phyloP scores from a whole-genome alignment of 2,797 vertebrate species.

The Cichlasoma orientale region DNA sequence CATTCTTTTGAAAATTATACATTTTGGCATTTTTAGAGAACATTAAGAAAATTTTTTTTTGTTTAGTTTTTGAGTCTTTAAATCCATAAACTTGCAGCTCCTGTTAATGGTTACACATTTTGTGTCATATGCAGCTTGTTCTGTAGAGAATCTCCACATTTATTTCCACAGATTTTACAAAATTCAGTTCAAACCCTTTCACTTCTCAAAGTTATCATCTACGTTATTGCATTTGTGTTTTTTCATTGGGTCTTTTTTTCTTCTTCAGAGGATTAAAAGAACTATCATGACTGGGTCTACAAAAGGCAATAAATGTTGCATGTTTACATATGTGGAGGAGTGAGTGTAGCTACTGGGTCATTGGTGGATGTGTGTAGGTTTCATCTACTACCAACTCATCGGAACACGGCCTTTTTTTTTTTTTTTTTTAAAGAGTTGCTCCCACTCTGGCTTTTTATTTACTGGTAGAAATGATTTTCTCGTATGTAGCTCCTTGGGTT shows the following conservation, averaged over 20 bases:
- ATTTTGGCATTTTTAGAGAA: background rate
- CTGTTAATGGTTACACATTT: background rate
- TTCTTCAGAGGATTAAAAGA: background rate
- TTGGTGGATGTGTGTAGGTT: conserved; percentile 26
- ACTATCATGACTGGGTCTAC: background rate
- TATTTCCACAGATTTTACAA: background rate
- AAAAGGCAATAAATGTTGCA: conserved; percentile 33
- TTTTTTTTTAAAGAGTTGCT: conserved; percentile 51
- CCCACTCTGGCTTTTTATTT: conserved; percentile 60
- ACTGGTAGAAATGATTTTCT: conserved; percentile 42
- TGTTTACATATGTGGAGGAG: conserved; percentile 49
- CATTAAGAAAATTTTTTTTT: background rate
- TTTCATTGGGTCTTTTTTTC: background rate
- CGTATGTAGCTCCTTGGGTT: conserved; percentile 21
- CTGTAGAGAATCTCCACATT: background rate
- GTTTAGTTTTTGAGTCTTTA: background rate
- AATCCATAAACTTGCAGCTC: background rate
- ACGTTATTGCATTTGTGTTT: background rate
- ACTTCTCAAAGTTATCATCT: background rate
- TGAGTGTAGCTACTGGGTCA: conserved; percentile 14
- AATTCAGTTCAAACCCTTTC: background rate
- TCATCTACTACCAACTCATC: conserved; percentile 17
- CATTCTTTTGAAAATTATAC: background rate
- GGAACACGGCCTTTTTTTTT: conserved; percentile 51
- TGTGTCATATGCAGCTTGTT: background rate